Conservation (phyloP, 2,888 invertebrate genomes). For the Cheilosia grossa region DNA sequence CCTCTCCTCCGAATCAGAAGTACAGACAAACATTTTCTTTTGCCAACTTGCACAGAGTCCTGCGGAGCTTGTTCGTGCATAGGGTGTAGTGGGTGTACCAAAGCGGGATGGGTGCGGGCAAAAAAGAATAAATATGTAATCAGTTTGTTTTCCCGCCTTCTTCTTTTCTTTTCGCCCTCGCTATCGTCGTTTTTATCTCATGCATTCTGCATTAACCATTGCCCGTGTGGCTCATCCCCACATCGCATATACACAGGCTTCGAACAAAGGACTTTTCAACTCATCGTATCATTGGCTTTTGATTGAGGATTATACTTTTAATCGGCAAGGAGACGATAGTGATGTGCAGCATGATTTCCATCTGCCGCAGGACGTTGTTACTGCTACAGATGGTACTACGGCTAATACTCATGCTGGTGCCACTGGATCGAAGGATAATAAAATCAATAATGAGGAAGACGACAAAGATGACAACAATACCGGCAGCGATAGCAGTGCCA, state of each 20-base stretch:
- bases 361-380: conserved; percentile 42
- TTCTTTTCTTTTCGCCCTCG: conserved; percentile 49
- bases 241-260: conserved; percentile 79
- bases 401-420: conserved; percentile 22
- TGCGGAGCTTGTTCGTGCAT: not conserved
- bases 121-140: conserved; percentile 70
- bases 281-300: conserved; percentile 83
- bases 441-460: conserved; percentile 67
- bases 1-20: conserved; percentile 31
- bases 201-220: conserved; percentile 48
- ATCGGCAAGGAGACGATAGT: conserved; percentile 76
- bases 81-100: not conserved
- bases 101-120: not conserved
- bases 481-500: conserved; percentile 43
- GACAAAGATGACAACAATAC: conserved; percentile 62
- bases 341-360: conserved; percentile 42
- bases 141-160: conserved; percentile 72
- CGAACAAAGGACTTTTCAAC: conserved; percentile 82
- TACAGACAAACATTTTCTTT: conserved; percentile 45
- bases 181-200: conserved; percentile 39
- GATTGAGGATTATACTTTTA: conserved; percentile 82
- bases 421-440: conserved; percentile 51
- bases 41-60: conserved; percentile 28
- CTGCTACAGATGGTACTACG: conserved; percentile 43
- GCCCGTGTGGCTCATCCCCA: conserved; percentile 46